Percentiles rank a stretch among this genome's conserved stretches.
Conservation (phyloP, 2,113 vertebrate genomes). For the Microcebus griseorufus region DNA sequence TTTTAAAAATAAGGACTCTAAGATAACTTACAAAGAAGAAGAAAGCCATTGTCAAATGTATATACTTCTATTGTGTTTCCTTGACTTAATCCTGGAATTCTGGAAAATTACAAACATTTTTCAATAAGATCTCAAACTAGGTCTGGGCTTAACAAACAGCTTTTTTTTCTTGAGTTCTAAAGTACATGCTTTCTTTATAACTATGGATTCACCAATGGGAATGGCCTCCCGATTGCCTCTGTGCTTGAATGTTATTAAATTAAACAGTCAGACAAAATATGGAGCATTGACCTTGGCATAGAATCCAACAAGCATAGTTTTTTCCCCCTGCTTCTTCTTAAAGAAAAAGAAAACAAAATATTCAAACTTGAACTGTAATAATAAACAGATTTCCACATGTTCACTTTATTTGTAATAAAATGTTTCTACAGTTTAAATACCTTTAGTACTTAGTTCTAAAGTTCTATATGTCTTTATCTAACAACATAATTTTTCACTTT, state of each 20-base stretch:
- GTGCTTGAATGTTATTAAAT: constrained; percentile 36
- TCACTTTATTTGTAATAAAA: background rate
- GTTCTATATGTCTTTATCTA: background rate
- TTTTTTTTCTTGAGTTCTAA: background rate
- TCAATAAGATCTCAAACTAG: constrained; percentile 22
- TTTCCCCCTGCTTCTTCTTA: background rate
- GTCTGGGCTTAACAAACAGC: background rate
- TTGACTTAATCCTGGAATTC: background rate
- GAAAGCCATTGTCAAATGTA: background rate
- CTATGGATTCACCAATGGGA: background rate
- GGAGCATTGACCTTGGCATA: background rate
- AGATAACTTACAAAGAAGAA: background rate
- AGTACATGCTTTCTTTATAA: background rate
- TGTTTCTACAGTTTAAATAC: background rate
- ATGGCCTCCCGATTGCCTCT: background rate
- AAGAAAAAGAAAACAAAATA: constrained; percentile 64
- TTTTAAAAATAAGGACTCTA: background rate
- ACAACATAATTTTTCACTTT: background rate
- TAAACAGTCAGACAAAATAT: constrained; percentile 66
- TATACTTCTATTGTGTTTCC: background rate
- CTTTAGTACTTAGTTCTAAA: background rate
- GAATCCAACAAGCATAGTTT: background rate
- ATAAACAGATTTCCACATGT: constrained; percentile 4
- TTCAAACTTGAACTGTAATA: constrained; percentile 41
- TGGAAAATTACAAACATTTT: constrained; percentile 34